Evolutionary conservation across 2,113 vertebrate species (phyloP), one percentile per base, ranked within the genome.

Genomic region (Ibidorhyncha struthersii): DNA sequence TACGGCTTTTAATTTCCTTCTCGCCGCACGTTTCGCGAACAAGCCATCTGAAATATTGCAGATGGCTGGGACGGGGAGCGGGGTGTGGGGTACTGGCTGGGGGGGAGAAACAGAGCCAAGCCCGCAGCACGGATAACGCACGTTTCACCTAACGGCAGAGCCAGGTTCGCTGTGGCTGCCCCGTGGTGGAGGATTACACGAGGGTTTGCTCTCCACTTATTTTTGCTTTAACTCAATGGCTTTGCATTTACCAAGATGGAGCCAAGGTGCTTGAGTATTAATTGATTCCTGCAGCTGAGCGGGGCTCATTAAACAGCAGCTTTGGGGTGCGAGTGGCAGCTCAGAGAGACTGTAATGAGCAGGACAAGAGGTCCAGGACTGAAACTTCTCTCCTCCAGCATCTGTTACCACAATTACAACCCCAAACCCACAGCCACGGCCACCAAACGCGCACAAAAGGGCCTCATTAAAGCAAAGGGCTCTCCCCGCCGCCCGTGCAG

Each of bases 271-370:
- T 47, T 0, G 63, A 87, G 89, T 9, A 87, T 90, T 95, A 96
- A 96, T 92, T 91, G 96, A 34, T 71, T 78, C 87, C 67, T 14
- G 69, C 82, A 69, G 93, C 97, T 23, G 89, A 53, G 85, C 4
- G 43, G 72, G 91, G 87, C 85, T 96, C 89, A 76, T 95, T 96
- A 94, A 90, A 3, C 94, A 77, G 90, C 92, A 93, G 93, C 91
- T 93, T 81, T 83, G 79, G 94, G 96, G 88, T 67, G 94, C 50
- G 3, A 76, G 89, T 8, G 65, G 92, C 91, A 62, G 69, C 91
- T 84, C 53, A 4, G 23, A 3, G 84, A 3, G 89, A 65, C 86
- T 2, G 47, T 78, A 91, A 97, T 8, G 82, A 96, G 95, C 91
- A 58, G 87, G 66, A 47, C 81, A 12, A 47, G 80, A 85, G 50